Conservation (phyloP, 2,797 vertebrate genomes). For the Hoplostethus mediterraneus region DNA sequence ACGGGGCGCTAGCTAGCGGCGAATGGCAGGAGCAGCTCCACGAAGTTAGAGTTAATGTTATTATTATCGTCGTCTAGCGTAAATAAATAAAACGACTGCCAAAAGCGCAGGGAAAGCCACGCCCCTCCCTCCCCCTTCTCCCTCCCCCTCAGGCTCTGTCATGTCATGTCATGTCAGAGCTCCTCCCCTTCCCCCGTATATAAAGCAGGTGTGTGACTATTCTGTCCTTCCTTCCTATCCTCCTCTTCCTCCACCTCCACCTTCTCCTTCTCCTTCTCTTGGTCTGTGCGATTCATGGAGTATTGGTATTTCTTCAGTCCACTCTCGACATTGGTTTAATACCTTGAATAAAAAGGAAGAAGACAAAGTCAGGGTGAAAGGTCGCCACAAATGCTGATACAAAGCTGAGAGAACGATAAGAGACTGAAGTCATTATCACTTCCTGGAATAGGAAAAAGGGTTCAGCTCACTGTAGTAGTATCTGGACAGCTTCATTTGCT, state of each 20-base stretch:
- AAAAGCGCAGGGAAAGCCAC: slow-evolving; percentile 76
- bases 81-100: slow-evolving; percentile 94
- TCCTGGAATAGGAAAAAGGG: too few relatives aligned
- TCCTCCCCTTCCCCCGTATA: slow-evolving; percentile 66
- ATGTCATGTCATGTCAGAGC: slow-evolving; percentile 38
- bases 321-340: slow-evolving; percentile 83
- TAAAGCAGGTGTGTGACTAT: slow-evolving; percentile 73
- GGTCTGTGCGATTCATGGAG: slow-evolving; percentile 77
- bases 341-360: slow-evolving; percentile 80
- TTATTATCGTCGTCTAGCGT: slow-evolving; percentile 77
- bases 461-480: too few relatives aligned
- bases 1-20: slow-evolving; percentile 53
- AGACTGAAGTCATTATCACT: too few relatives aligned
- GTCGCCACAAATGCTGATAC: neutral
- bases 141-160: slow-evolving; percentile 37
- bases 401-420: too few relatives aligned
- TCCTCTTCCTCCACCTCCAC: slow-evolving; percentile 47
- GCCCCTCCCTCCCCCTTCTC: slow-evolving; percentile 65
- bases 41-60: slow-evolving; percentile 79
- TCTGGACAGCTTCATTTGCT: too few relatives aligned
- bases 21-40: slow-evolving; percentile 79
- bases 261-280: slow-evolving; percentile 62
- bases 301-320: slow-evolving; percentile 66
- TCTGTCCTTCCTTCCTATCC: slow-evolving; percentile 53
- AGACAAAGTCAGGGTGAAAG: neutral